Percentiles rank a stretch among this genome's conserved stretches.
These are phyloP conservation scores for Rhinichthys klamathensis DNA, from an alignment of 2,113 vertebrate species.

Conservation along the genomic window DNA sequence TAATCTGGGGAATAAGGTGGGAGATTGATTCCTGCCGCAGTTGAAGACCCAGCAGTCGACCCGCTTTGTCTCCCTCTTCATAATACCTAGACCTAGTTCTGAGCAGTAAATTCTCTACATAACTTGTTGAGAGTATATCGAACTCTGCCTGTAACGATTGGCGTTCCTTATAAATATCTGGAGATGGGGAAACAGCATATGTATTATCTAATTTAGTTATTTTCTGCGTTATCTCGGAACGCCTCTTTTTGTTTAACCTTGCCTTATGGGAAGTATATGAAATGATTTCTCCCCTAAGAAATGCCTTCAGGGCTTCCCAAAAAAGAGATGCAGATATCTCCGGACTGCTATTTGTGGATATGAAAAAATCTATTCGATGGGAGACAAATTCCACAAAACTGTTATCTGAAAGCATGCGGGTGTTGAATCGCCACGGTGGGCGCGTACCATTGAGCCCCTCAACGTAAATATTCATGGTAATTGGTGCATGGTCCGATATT, in stretches of 20 bases:
- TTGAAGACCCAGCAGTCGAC: neutral
- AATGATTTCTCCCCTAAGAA: constrained; percentile 30
- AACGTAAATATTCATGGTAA: constrained; percentile 3
- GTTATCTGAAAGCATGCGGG: neutral
- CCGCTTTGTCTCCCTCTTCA: too few species aligned
- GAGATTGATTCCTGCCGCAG: constrained; percentile 13
- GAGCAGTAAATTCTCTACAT: too few species aligned
- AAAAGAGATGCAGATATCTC: constrained; percentile 12
- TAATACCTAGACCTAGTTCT: too few species aligned
- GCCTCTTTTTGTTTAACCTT: too few species aligned
- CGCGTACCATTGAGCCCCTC: neutral
- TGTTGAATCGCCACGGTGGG: neutral
- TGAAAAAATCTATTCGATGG: constrained; percentile 27
- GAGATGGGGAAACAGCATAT: too few species aligned
- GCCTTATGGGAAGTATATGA: neutral
- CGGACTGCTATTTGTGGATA: constrained; percentile 5
- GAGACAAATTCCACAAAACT: constrained; percentile 31
- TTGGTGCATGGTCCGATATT: constrained; percentile 20
- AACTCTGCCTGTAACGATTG: too few species aligned
- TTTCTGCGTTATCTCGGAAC: too few species aligned
- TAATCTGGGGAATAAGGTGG: constrained; percentile 26
- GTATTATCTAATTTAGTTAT: too few species aligned
- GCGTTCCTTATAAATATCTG: too few species aligned
- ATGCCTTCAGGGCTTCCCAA: constrained; percentile 30
- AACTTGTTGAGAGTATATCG: too few species aligned